Evolutionary conservation across 2,888 invertebrate genomes (phyloP).

Genomic region (Muschampia staudingeri): DNA sequence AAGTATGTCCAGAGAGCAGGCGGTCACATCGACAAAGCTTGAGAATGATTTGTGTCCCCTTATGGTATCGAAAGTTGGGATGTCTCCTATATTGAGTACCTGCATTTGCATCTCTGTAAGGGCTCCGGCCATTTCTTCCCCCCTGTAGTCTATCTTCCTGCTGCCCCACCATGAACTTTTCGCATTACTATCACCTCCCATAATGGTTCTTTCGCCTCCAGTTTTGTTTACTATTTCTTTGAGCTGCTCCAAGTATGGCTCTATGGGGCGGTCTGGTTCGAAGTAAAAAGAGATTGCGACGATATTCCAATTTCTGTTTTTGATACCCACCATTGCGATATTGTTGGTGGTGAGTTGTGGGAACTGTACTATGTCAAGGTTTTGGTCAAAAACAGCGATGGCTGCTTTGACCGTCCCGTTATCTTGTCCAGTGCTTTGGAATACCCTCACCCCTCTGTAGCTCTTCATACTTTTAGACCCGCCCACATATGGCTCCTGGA

Average conservation of each 20-base stretch:
- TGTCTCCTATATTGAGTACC: background rate
- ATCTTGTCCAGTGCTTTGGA: background rate
- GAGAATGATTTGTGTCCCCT: background rate
- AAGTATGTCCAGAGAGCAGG: constrained; percentile 38
- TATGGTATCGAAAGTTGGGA: background rate
- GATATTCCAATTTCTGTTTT: too few species aligned
- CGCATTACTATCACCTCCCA: background rate
- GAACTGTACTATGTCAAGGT: background rate
- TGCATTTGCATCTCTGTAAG: background rate
- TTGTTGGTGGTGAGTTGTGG: constrained; percentile 1
- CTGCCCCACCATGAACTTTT: background rate
- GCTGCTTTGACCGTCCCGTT: background rate
- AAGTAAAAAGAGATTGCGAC: too few species aligned
- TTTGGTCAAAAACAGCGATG: background rate
- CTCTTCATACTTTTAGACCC: background rate
- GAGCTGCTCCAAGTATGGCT: too few species aligned
- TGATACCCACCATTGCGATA: too few species aligned
- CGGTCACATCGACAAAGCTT: constrained; percentile 53
- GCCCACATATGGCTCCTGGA: background rate
- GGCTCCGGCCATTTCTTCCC: background rate
- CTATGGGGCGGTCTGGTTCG: too few species aligned
- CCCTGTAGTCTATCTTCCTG: background rate
- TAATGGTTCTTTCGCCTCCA: background rate
- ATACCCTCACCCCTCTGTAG: background rate
- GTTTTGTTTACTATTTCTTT: background rate